A percentile compares a stretch with the other conserved stretches of the same genome.
phyloP scores from a whole-genome alignment of 2,797 vertebrate species.

The Rhadinocentrus ornatus region DNA sequence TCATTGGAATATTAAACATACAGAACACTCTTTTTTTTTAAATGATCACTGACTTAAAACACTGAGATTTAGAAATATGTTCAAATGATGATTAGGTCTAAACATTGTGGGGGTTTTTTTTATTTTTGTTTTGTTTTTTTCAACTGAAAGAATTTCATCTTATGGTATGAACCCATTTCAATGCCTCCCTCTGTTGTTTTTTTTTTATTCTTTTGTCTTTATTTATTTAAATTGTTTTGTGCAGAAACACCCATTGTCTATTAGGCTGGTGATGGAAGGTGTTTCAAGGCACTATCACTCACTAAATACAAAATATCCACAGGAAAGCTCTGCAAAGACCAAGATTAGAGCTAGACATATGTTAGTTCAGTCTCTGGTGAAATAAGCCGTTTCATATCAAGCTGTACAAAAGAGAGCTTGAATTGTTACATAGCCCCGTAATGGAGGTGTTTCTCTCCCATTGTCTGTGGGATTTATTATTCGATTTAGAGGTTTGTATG shows the following conservation, averaged over 20 bases:
- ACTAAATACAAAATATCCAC: conserved; percentile 45
- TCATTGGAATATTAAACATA: conserved; percentile 51
- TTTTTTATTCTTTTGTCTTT: background rate
- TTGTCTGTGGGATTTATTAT: conserved; percentile 70
- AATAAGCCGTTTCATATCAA: conserved; percentile 62
- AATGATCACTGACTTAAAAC: conserved; percentile 51
- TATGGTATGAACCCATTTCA: conserved; percentile 43
- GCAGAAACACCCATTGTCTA: conserved; percentile 47
- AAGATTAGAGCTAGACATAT: conserved; percentile 54
- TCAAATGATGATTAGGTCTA: conserved; percentile 56
- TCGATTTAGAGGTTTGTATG: conserved; percentile 79
- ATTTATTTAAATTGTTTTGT: conserved; percentile 1
- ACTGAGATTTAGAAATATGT: conserved; percentile 65
- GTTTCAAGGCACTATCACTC: conserved; percentile 41
- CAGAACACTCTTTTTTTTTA: conserved; percentile 24
- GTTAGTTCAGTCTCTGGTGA: conserved; percentile 64
- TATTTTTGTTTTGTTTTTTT: conserved; percentile 33
- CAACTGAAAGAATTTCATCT: conserved; percentile 44
- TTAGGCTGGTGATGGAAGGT: conserved; percentile 44
- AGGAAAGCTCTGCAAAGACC: conserved; percentile 43
- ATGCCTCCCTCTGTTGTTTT: conserved; percentile 52
- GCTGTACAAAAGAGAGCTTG: conserved; percentile 62
- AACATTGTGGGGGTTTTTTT: conserved; percentile 24
- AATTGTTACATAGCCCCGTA: conserved; percentile 58
- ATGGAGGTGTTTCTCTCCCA: conserved; percentile 64